phyloP scores from a whole-genome alignment of 2,888 invertebrate species.

The Ophion costatus region DNA sequence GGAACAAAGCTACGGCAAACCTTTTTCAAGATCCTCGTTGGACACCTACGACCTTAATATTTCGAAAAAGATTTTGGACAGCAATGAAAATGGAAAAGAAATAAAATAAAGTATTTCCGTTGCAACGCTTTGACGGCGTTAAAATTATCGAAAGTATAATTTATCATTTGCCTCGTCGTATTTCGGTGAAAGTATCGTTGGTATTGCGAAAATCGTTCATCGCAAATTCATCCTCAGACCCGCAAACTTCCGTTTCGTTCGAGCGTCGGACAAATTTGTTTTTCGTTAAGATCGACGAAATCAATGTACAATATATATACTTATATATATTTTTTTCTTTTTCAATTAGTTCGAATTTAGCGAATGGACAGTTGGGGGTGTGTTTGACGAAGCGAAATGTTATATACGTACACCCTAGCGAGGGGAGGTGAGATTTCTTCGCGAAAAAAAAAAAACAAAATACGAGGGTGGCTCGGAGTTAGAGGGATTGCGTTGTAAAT shows the following conservation, averaged over 20 bases:
- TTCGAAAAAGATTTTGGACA: too few relatives aligned
- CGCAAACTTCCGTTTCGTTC: neutral
- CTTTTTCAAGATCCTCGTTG: too few relatives aligned
- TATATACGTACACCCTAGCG: neutral
- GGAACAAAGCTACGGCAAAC: too few relatives aligned
- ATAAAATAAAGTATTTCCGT: too few relatives aligned
- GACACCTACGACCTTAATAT: too few relatives aligned
- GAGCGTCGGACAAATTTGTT: neutral
- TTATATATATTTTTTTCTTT: neutral
- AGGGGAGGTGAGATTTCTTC: constrained; percentile 8
- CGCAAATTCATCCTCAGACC: neutral
- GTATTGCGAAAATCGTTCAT: neutral
- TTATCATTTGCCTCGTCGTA: neutral
- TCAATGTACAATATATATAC: neutral
- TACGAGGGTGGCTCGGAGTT: neutral
- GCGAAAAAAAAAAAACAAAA: constrained; percentile 13
- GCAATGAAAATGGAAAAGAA: too few relatives aligned
- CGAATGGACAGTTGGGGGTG: neutral
- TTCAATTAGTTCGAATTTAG: neutral
- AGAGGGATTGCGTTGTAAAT: constrained; percentile 74
- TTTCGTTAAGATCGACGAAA: neutral
- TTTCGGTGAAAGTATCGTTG: neutral
- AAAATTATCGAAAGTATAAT: neutral
- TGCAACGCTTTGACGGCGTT: neutral
- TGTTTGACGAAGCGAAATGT: neutral